Conservation (phyloP, 2,888 invertebrate species). For the Endomychus coccineus region DNA sequence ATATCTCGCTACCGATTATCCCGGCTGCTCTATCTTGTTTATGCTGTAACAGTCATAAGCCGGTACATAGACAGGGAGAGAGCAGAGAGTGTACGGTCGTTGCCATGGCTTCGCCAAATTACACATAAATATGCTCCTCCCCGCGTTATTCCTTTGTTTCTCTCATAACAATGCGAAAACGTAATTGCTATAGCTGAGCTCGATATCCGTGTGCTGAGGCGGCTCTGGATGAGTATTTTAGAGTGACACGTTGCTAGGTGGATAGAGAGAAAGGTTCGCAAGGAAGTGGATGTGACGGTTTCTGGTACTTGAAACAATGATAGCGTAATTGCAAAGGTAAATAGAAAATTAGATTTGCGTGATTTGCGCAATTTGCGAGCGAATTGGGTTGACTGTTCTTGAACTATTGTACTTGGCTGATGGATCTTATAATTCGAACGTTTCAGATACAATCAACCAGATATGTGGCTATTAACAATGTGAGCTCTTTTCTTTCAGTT, state of each 20-base stretch:
- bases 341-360: conserved; percentile 17
- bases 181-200: too few species aligned
- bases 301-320: conserved; percentile 15
- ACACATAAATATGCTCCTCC: conserved; percentile 32
- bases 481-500: too few species aligned
- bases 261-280: conserved; percentile 10
- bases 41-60: conserved; percentile 16
- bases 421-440: too few species aligned
- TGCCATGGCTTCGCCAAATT: conserved; percentile 31
- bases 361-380: conserved; percentile 16
- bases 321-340: conserved; percentile 15
- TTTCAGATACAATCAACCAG: too few species aligned
- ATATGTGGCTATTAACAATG: too few species aligned
- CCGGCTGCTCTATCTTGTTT: conserved; percentile 17
- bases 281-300: conserved; percentile 15
- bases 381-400: conserved; percentile 15
- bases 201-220: too few species aligned
- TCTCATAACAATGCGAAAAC: conserved; percentile 25
- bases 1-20: conserved; percentile 17
- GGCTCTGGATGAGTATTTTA: too few species aligned
- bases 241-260: too few species aligned
- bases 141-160: conserved; percentile 31
- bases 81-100: conserved; percentile 9
- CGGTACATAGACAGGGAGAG: conserved; percentile 10
- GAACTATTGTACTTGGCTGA: conserved; percentile 14